These are phyloP conservation scores for Hirudo medicinalis DNA, from an alignment of 1,140 invertebrate species.

Conservation along the genomic window DNA sequence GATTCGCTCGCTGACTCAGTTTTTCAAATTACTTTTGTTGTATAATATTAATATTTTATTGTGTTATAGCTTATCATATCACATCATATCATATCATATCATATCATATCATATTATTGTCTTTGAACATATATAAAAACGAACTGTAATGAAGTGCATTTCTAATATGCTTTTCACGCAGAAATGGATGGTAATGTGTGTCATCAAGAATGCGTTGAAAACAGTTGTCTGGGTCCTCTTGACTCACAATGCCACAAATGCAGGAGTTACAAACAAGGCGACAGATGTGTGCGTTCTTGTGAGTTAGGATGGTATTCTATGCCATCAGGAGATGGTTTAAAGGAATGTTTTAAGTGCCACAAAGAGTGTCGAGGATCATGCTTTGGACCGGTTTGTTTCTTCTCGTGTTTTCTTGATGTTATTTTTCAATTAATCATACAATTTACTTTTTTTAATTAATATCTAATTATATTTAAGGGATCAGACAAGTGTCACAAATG, in stretches of 20 bases:
- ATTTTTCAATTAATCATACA: no score
- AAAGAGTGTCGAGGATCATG: constrained; percentile 71
- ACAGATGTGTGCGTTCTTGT: constrained; percentile 52
- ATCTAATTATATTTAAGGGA: constrained; percentile 39
- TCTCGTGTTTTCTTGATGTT: not conserved
- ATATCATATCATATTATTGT: no score
- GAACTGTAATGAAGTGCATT: no score
- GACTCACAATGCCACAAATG: constrained; percentile 76
- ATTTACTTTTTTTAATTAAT: no score
- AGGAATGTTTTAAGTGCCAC: constrained; percentile 71
- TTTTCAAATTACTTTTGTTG: no score
- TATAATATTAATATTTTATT: no score
- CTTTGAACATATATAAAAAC: no score
- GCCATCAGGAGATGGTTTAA: constrained; percentile 52
- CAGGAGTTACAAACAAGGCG: constrained; percentile 58
- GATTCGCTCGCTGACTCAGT: no score
- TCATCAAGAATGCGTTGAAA: constrained; percentile 27
- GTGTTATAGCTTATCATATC: no score
- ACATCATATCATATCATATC: no score
- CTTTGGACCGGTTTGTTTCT: constrained; percentile 52
- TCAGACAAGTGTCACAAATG: constrained; percentile 71
- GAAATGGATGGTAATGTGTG: no score
- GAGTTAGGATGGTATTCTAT: not conserved
- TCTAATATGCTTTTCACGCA: no score
- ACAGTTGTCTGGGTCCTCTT: constrained; percentile 91